Percentiles rank a stretch among this genome's conserved stretches.
Evolutionary conservation across 2,113 vertebrate genomes (phyloP).

Genomic region (Ivindomyrus marchei): DNA sequence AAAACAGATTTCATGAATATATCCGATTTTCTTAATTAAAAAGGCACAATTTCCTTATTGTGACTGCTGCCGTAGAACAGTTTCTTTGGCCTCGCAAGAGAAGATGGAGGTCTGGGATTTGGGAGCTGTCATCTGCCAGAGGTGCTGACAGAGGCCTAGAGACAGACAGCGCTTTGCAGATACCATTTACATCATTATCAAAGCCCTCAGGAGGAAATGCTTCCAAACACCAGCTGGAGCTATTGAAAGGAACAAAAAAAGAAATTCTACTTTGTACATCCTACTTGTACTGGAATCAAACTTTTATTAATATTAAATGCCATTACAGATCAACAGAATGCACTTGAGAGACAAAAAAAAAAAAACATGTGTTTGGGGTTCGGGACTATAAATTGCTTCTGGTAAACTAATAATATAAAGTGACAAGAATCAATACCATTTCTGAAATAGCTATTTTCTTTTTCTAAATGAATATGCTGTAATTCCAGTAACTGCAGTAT

Average conservation of each 20-base stretch:
- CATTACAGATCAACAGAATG: background rate
- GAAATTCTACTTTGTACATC: background rate
- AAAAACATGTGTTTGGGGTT: background rate
- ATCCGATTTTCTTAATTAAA: background rate
- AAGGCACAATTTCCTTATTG: background rate
- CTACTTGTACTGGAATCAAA: background rate
- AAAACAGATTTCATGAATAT: background rate
- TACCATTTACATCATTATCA: constrained; percentile 9
- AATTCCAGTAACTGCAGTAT: background rate
- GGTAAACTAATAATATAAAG: background rate
- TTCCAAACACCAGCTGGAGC: background rate
- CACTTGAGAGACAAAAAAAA: background rate
- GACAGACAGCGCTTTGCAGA: constrained; percentile 1
- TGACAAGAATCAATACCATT: background rate
- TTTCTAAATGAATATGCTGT: background rate
- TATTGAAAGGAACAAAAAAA: background rate
- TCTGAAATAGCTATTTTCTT: background rate
- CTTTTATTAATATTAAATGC: background rate
- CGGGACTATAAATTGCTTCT: background rate
- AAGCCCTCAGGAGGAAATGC: background rate
- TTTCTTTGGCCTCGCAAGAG: background rate
- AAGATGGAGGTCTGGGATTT: constrained; percentile 1
- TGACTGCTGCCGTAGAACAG: background rate
- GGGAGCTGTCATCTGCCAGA: background rate
- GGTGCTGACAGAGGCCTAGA: background rate